These are phyloP conservation scores for Plutella xylostella DNA, from an alignment of 2,888 invertebrate genomes.

Conservation along the genomic window DNA sequence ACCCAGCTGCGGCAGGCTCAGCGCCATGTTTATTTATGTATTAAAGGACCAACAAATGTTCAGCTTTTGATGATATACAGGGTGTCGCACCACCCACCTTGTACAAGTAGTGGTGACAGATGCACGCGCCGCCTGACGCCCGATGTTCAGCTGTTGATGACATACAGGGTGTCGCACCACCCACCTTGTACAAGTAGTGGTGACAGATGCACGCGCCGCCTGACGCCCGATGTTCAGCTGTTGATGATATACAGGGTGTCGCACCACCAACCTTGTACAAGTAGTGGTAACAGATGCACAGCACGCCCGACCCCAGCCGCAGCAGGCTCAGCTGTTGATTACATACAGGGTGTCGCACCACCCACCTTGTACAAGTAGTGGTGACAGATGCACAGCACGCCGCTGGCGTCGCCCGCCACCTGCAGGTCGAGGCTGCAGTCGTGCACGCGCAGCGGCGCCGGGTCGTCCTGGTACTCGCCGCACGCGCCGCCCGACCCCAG, in stretches of 20 bases:
- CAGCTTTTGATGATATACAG: neutral
- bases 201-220: slow-evolving; percentile 76
- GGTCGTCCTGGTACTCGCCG: slow-evolving; percentile 83
- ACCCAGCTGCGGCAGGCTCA: too few species aligned
- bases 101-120: slow-evolving; percentile 73
- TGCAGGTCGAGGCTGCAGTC: slow-evolving; percentile 85
- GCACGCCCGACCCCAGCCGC: too few species aligned
- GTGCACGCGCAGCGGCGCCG: slow-evolving; percentile 82
- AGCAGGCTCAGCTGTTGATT: too few species aligned
- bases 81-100: neutral
- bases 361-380: slow-evolving; percentile 85
- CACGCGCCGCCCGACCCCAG: slow-evolving; percentile 63
- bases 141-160: too few species aligned
- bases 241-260: neutral
- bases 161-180: neutral
- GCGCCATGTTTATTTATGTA: too few species aligned
- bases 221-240: too few species aligned
- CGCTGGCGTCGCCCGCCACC: slow-evolving; percentile 79
- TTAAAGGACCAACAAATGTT: too few species aligned
- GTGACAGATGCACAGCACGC: slow-evolving; percentile 79
- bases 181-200: slow-evolving; percentile 44
- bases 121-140: too few species aligned
- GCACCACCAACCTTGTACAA: neutral
- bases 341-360: neutral
- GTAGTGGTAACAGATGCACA: slow-evolving; percentile 75